Evolutionary conservation across 2,888 invertebrate genomes (phyloP), one percentile per base, ranked within the genome.

Genomic region (Sesamia inferens): DNA sequence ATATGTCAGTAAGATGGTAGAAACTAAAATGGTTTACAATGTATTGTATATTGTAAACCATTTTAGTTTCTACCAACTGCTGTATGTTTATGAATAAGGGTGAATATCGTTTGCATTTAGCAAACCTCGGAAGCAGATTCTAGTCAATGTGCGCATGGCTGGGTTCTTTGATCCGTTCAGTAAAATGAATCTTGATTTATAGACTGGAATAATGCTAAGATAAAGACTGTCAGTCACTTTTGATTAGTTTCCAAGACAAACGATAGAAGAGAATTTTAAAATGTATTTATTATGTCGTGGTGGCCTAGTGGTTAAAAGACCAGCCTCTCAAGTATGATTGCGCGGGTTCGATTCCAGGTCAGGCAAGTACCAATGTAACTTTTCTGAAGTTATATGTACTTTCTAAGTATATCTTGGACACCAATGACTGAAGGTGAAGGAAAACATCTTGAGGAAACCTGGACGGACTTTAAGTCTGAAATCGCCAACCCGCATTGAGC

Each of bases 111-210:
- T 13, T 80, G 74, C 54, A 65, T 44, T 74, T 62, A 11, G 16
- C 44, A 22, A 62, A 65, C 24, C 24, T 72, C 59, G 54, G 63
- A 51, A 76, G 39, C 47, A 61, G 65, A 74, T 55, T 80, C 61
- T 77, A 44, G 74, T 62, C 76, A 77, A 55, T 74, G 63, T 72
- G 80, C 80, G 76, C 76, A 77, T 77, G 74, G 76, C 61, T 77
- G 65, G 13, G 59, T 80, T 74, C 80, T 80, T 80, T 80, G 64
- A 79, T 77, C 80, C 65, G 19, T 48, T 65, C 48, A 65, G 42
- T 74, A 59, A 76, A 76, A 79, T 24, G 24, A 58, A 59, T 47
- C 72, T 79, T 71, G 58, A 58, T 62, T 78, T 70, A 78, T 78
- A 78, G 69, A 14, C 76, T 63, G 73, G 31, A 79, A 79, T 79